These are phyloP conservation scores for Drosophila aldrichi DNA, from an alignment of 2,888 invertebrate genomes.

Conservation along the genomic window DNA sequence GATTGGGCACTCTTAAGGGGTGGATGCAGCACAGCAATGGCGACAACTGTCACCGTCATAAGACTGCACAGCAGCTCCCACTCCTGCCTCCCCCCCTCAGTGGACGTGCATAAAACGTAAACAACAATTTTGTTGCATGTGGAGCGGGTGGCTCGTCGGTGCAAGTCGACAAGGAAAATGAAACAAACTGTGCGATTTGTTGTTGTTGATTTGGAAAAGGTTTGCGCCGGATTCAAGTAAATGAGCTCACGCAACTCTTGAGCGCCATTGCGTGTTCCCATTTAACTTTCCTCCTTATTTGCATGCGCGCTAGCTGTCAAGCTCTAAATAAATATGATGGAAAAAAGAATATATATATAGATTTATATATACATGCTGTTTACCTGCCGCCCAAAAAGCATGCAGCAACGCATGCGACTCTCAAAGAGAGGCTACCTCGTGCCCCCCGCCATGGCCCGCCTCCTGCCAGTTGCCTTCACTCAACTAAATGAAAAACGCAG, in stretches of 20 bases:
- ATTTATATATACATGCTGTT: conserved; percentile 39
- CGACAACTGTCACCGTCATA: conserved; percentile 73
- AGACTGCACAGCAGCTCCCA: conserved; percentile 46
- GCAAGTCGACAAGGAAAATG: conserved; percentile 53
- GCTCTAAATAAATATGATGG: conserved; percentile 19
- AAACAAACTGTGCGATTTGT: conserved; percentile 45
- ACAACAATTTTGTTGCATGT: conserved; percentile 55
- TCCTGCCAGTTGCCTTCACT: conserved; percentile 20
- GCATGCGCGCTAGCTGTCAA: conserved; percentile 17
- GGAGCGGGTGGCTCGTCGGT: not conserved
- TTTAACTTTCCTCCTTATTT: not conserved
- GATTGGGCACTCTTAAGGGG: conserved; percentile 19
- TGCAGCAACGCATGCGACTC: conserved; percentile 48
- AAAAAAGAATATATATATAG: conserved; percentile 24
- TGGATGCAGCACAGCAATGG: conserved; percentile 51
- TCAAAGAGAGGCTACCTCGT: conserved; percentile 18
- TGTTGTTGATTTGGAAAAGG: not conserved
- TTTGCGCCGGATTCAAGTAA: not conserved
- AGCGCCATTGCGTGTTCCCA: not conserved
- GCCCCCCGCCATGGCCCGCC: conserved; percentile 4
- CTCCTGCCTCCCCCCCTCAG: not conserved
- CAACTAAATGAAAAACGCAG: conserved; percentile 65
- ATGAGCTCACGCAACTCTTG: not conserved
- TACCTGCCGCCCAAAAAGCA: conserved; percentile 45
- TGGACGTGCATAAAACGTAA: conserved; percentile 54